phyloP scores from a whole-genome alignment of 2,113 vertebrate genomes.

The Hyla sarda region DNA sequence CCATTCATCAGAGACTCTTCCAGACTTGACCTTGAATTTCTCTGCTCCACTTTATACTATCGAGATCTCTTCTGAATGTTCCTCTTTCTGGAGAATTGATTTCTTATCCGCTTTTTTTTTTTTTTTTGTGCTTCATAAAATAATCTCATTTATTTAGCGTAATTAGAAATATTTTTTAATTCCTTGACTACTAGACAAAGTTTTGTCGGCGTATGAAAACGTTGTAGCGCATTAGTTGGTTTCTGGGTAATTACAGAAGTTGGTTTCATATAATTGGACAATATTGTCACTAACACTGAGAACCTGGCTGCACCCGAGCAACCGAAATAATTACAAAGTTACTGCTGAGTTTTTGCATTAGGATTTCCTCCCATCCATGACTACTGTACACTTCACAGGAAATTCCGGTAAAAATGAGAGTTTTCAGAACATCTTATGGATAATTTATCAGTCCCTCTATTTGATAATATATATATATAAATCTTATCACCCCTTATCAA shows the following conservation, averaged over 20 bases:
- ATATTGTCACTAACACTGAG: neutral
- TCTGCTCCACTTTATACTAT: neutral
- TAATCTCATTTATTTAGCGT: neutral
- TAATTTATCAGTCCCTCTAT: too few species aligned
- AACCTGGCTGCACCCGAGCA: neutral
- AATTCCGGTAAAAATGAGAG: too few species aligned
- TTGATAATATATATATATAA: too few species aligned
- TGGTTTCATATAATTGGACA: neutral
- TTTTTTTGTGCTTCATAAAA: conserved; percentile 2
- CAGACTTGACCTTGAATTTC: conserved; percentile 31
- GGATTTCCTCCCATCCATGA: too few species aligned
- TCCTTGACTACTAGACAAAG: neutral
- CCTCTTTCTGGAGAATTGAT: neutral
- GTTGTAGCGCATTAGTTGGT: neutral
- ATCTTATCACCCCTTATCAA: too few species aligned
- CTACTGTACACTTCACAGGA: too few species aligned
- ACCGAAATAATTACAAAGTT: neutral
- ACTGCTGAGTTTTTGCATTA: neutral
- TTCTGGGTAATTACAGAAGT: neutral
- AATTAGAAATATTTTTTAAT: neutral
- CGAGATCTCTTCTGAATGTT: neutral
- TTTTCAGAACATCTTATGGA: too few species aligned
- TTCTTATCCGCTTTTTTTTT: neutral
- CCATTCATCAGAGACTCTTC: conserved; percentile 3
- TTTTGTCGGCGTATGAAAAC: neutral